Conservation (phyloP, 2,113 vertebrate genomes). For the Clarias batrachus region DNA sequence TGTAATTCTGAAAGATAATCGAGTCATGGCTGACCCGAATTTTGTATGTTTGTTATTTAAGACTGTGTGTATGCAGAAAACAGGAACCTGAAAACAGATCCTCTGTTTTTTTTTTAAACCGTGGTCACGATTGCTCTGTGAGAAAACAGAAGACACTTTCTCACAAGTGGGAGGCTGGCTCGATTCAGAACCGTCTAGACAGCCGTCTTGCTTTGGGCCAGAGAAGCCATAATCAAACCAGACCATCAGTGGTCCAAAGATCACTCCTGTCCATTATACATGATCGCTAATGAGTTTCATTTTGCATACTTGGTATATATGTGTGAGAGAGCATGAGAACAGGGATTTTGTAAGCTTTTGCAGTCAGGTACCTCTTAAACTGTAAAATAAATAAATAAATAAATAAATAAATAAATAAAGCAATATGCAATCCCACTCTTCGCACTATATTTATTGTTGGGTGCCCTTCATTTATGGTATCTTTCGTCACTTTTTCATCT, state of each 20-base stretch:
- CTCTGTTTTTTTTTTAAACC: not conserved
- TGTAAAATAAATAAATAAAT: not conserved
- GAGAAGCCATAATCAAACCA: conserved; percentile 44
- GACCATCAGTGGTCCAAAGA: conserved; percentile 28
- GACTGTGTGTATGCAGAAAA: not conserved
- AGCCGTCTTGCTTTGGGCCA: conserved; percentile 42
- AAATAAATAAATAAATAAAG: not conserved
- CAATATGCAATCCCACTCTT: not conserved
- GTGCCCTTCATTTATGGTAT: not conserved
- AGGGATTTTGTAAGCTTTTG: not conserved
- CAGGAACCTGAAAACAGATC: not conserved
- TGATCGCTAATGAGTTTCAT: conserved; percentile 22
- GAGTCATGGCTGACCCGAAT: not conserved
- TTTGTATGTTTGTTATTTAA: not conserved
- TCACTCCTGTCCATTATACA: conserved; percentile 35
- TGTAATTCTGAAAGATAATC: not conserved
- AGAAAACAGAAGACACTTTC: not conserved
- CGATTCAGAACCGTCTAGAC: conserved; percentile 48
- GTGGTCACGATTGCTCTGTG: not conserved
- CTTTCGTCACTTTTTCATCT: not conserved
- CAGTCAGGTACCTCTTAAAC: not conserved
- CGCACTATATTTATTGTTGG: not conserved
- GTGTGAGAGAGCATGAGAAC: not conserved
- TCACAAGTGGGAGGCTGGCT: conserved; percentile 18
- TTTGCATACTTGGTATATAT: conserved; percentile 9